Conservation (phyloP, 2,113 vertebrate genomes). For the Castor canadensis region DNA sequence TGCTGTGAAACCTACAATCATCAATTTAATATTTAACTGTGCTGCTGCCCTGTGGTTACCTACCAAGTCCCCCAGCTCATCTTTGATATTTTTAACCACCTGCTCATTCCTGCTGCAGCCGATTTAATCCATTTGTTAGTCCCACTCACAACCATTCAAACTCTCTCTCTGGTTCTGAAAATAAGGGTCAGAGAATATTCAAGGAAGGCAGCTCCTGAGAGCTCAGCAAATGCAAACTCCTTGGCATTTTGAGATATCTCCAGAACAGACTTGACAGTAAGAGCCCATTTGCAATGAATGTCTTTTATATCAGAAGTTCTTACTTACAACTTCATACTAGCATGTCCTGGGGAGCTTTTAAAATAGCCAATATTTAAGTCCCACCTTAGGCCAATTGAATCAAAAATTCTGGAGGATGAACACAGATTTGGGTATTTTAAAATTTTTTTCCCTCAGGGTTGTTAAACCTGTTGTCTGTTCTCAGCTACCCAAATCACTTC, state of each 20-base stretch:
- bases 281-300: not conserved
- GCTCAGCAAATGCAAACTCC: not conserved
- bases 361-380: not conserved
- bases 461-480: not conserved
- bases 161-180: not conserved
- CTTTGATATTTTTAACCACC: slow-evolving; percentile 20
- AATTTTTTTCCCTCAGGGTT: not conserved
- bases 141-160: not conserved
- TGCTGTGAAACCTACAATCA: not conserved
- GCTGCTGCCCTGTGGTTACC: not conserved
- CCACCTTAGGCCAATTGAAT: not conserved
- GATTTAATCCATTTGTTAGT: not conserved
- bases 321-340: not conserved
- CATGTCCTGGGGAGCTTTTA: not conserved
- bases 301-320: not conserved
- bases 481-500: slow-evolving; percentile 15
- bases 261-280: not conserved
- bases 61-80: not conserved
- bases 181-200: not conserved
- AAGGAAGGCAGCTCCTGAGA: not conserved
- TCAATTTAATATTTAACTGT: not conserved
- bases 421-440: not conserved
- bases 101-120: not conserved
- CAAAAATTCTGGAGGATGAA: not conserved
- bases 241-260: not conserved